Evolutionary conservation across 2,113 vertebrate species (phyloP).

Genomic region (Hassar affinis): DNA sequence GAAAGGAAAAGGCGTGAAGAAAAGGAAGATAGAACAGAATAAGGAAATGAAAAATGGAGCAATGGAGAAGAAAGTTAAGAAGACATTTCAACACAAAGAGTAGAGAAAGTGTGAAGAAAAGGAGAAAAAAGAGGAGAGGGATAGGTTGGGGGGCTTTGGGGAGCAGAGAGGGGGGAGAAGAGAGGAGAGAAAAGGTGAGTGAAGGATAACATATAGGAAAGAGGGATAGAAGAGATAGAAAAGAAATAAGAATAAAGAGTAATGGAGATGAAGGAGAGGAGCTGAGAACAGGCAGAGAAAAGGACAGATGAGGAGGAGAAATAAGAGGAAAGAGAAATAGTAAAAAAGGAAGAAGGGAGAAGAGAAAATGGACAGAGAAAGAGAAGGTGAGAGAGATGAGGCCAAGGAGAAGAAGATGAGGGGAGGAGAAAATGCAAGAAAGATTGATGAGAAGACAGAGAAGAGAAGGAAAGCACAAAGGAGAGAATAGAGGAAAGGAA

Average conservation of each 20-base stretch:
- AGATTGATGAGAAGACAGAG: not conserved
- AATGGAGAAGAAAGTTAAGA: not conserved
- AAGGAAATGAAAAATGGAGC: not conserved
- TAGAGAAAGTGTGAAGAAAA: not conserved
- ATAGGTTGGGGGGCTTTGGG: not conserved
- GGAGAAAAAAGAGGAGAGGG: constrained; percentile 20
- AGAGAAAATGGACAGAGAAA: not conserved
- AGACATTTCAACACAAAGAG: too few relatives aligned
- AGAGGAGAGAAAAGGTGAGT: not conserved
- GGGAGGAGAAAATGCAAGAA: not conserved
- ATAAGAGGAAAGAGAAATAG: not conserved
- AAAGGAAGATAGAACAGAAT: not conserved
- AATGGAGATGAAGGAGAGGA: not conserved
- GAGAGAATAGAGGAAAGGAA: not conserved
- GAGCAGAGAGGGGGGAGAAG: not conserved
- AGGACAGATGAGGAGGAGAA: not conserved
- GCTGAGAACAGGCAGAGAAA: not conserved
- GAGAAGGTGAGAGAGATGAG: not conserved
- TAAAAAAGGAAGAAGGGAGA: not conserved
- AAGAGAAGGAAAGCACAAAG: not conserved
- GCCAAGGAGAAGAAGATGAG: not conserved
- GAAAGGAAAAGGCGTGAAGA: not conserved
- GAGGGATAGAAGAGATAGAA: too few relatives aligned
- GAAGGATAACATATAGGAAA: too few relatives aligned
- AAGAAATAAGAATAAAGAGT: not conserved